Percentiles rank a stretch among this genome's conserved stretches.
Evolutionary conservation across 2,113 vertebrate genomes (phyloP).

Genomic region (Deroptyus accipitrinus): DNA sequence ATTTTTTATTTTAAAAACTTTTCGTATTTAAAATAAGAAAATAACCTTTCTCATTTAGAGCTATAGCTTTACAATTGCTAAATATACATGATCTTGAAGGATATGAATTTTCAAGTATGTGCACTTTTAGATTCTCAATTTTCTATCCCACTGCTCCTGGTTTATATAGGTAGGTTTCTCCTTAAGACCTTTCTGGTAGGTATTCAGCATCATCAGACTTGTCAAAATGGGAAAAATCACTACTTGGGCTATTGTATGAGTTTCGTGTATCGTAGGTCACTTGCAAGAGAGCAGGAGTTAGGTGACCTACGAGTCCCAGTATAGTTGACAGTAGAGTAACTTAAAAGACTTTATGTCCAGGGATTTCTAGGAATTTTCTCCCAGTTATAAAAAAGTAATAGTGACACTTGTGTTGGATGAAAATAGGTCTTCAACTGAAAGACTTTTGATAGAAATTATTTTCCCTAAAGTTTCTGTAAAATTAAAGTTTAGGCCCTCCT

Average conservation of each 20-base stretch:
- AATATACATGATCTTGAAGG: not conserved
- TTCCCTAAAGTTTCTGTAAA: not conserved
- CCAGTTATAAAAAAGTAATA: not conserved
- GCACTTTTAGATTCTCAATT: not conserved
- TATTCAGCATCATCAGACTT: not conserved
- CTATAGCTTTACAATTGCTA: not conserved
- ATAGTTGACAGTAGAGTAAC: not conserved
- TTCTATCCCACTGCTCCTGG: not conserved
- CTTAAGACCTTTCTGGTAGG: not conserved
- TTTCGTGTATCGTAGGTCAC: not conserved
- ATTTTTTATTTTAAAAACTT: not conserved
- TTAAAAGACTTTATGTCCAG: not conserved
- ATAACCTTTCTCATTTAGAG: not conserved
- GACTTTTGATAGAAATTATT: not conserved
- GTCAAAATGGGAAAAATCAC: not conserved
- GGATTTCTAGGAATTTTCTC: not conserved
- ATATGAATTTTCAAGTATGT: not conserved
- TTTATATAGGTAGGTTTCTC: not conserved
- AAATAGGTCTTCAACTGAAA: not conserved
- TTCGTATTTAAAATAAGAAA: not conserved
- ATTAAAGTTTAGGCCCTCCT: not conserved
- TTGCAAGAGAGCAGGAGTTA: not conserved
- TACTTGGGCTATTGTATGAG: not conserved
- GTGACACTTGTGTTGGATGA: not conserved
- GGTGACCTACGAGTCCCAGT: not conserved